These are phyloP conservation scores for Plectropomus leopardus DNA, from an alignment of 2,113 vertebrate genomes.

Conservation along the genomic window DNA sequence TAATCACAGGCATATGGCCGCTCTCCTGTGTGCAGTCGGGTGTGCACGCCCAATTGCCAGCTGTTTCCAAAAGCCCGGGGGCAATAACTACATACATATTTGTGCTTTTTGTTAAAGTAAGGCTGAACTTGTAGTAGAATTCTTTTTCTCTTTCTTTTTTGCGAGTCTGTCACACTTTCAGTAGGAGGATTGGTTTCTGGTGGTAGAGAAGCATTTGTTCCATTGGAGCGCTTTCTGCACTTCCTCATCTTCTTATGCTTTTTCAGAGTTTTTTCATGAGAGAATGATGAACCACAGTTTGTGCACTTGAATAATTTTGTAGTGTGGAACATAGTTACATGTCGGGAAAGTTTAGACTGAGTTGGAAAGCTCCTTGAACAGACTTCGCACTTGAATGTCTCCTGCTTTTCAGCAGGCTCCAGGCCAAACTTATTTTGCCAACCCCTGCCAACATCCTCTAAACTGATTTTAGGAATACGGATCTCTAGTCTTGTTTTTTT, in stretches of 20 bases:
- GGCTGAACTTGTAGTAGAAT: conserved; percentile 73
- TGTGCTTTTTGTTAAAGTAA: conserved; percentile 69
- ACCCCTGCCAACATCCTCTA: conserved; percentile 75
- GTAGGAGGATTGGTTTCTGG: conserved; percentile 20
- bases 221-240: conserved; percentile 47
- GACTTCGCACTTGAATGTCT: conserved; percentile 68
- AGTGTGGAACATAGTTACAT: conserved; percentile 77
- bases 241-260: conserved; percentile 61
- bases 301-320: conserved; percentile 75
- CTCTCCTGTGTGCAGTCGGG: conserved; percentile 84
- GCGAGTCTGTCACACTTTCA: conserved; percentile 30
- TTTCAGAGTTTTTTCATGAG: conserved; percentile 70
- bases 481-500: conserved; percentile 75
- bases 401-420: conserved; percentile 19
- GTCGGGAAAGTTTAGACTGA: conserved; percentile 74
- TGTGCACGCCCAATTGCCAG: conserved; percentile 72
- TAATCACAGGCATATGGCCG: conserved; percentile 79
- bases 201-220: neutral
- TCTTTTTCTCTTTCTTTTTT: conserved; percentile 52
- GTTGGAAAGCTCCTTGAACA: conserved; percentile 76
- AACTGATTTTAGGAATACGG: conserved; percentile 80
- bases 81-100: conserved; percentile 78
- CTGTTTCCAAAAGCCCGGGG: conserved; percentile 74
- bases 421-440: conserved; percentile 63
- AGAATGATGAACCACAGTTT: conserved; percentile 70